Base-by-base conservation (phyloP, 2,888 invertebrate genomes). In the Drosophila heteroneura region DNA sequence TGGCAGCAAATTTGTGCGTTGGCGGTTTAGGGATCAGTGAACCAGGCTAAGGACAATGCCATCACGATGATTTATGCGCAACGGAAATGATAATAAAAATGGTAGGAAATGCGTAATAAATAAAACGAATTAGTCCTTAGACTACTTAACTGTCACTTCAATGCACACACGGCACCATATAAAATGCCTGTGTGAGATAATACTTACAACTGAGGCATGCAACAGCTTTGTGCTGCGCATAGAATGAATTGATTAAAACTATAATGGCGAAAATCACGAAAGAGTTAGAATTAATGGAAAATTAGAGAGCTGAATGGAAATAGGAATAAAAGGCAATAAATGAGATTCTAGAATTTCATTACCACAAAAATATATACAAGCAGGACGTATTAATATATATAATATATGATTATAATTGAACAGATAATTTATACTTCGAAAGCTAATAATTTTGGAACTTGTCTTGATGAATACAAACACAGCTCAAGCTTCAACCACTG, bases 1-100 rank as follows among this genome's bases (percentile, higher is more conserved):
- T 73, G 70, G 62, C 76, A 77, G 85, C 83, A 78, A 76, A 84
- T 74, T 71, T 70, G 76, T 70, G 71, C 69, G 65, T 54, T 59
- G 71, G 69, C 83, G 70, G 61, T 53, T 35, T 19, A 52, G 70
- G 75, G 66, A 79, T 71, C 66, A 54, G 63, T 64, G 70, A 49
- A 52, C 52, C 65, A 30, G 33, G 51, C 62, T 53, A 58, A 57
- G 70, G 65, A 78, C 74, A 80, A 82, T 70, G 78, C 64, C 79
- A 70, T 67, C 79, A 58, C 53, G 76, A 85, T 90, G 90, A 91
- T 90, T 90, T 87, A 90, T 90, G 85, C 74, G 70, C 70, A 58
- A 56, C 81, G 90, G 91, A 90, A 91, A 82, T 87, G 87, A 90
- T 85, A 83, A 90, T 90, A 87, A 90, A 87, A 90, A 78, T 90